Percentiles rank a stretch among this genome's conserved stretches.
Evolutionary conservation across 2,113 vertebrate genomes (phyloP).

Genomic region (Shinisaurus crocodilurus): DNA sequence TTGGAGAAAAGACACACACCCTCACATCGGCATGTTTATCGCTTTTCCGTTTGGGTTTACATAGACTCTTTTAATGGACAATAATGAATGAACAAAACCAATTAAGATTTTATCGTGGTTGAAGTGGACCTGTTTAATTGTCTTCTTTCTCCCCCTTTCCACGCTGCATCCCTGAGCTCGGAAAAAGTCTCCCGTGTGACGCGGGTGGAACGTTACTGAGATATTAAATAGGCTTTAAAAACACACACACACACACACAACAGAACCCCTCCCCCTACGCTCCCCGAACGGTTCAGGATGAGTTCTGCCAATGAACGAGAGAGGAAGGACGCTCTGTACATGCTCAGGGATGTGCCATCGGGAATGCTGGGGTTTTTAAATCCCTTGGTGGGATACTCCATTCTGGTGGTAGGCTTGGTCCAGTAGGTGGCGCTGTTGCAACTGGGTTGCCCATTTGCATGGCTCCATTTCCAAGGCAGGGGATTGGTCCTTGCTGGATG

Average conservation of each 20-base stretch:
- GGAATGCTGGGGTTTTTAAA: not conserved
- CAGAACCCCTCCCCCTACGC: fast-evolving
- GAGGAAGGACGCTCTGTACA: not conserved
- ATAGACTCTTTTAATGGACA: conserved; percentile 21
- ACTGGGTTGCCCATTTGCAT: not conserved
- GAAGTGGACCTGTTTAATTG: conserved; percentile 31
- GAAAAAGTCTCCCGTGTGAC: not conserved
- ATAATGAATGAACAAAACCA: conserved; percentile 34
- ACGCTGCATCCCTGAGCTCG: not conserved
- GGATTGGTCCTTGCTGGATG: not conserved
- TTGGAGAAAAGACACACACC: not conserved
- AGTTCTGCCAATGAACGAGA: no score
- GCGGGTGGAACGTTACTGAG: not conserved
- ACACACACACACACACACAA: not conserved
- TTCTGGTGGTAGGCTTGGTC: not conserved
- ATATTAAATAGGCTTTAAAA: not conserved
- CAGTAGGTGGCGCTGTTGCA: not conserved
- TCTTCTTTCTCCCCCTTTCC: not conserved
- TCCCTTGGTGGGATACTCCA: not conserved
- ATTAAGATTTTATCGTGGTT: conserved; percentile 24
- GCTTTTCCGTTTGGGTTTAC: conserved; percentile 13
- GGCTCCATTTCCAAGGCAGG: not conserved
- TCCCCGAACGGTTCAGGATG: not conserved
- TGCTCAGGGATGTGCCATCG: not conserved
- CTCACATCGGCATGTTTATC: not conserved